These are phyloP conservation scores for Sebastes nivosus DNA, from an alignment of 2,797 vertebrate genomes.

Conservation along the genomic window DNA sequence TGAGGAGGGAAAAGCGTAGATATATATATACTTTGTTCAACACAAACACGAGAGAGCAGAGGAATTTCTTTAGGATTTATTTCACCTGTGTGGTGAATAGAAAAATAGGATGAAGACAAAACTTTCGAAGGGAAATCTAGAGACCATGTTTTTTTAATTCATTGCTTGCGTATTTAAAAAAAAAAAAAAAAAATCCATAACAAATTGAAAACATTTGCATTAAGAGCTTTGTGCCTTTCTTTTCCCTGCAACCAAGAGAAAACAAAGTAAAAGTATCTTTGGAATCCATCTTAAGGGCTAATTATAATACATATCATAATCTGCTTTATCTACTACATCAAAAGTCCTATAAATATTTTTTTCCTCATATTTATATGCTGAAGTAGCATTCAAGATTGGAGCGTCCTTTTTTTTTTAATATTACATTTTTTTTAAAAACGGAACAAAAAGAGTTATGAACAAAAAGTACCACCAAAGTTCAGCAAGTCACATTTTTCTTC, in stretches of 20 bases:
- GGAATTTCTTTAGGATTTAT: slow-evolving; percentile 83
- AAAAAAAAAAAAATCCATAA: slow-evolving; percentile 69
- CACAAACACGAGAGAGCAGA: slow-evolving; percentile 44
- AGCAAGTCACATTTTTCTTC: slow-evolving; percentile 86
- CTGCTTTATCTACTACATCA: slow-evolving; percentile 85
- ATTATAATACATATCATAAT: slow-evolving; percentile 85
- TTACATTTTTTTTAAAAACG: slow-evolving; percentile 78
- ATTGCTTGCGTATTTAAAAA: slow-evolving; percentile 80
- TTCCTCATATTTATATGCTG: slow-evolving; percentile 86
- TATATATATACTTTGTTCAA: slow-evolving; percentile 9
- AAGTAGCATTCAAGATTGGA: slow-evolving; percentile 84
- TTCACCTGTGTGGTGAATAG: slow-evolving; percentile 84
- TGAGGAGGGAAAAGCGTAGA: slow-evolving; percentile 49
- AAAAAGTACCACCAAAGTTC: slow-evolving; percentile 83
- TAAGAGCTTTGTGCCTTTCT: slow-evolving; percentile 87
- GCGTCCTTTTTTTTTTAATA: slow-evolving; percentile 75
- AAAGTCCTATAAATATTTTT: slow-evolving; percentile 88
- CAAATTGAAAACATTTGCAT: slow-evolving; percentile 84
- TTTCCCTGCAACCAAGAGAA: slow-evolving; percentile 87
- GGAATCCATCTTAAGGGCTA: slow-evolving; percentile 84
- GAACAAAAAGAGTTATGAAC: slow-evolving; percentile 68
- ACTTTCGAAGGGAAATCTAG: slow-evolving; percentile 85
- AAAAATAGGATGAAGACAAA: slow-evolving; percentile 88
- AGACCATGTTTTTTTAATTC: slow-evolving; percentile 80
- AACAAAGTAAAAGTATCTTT: slow-evolving; percentile 86